phyloP scores from a whole-genome alignment of 2,888 invertebrate genomes.

The Charanyca ferruginea region DNA sequence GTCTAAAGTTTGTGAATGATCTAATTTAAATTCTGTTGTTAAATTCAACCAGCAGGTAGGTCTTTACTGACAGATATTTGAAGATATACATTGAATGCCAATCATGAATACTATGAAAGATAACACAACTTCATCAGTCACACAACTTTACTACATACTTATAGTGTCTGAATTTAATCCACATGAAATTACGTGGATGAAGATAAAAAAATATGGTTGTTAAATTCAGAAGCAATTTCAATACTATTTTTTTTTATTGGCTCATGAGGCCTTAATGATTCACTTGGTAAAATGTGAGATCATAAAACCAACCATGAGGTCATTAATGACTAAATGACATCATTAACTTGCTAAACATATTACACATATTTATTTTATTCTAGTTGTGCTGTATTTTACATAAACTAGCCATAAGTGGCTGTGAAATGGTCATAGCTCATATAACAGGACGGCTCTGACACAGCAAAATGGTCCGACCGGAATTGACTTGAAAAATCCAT shows the following conservation, averaged over 20 bases:
- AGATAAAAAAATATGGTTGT: conserved; percentile 17
- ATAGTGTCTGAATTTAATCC: conserved; percentile 12
- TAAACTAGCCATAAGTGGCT: neutral
- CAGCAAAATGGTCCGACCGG: too few species aligned
- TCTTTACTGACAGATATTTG: neutral
- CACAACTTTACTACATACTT: conserved; percentile 28
- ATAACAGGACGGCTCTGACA: too few species aligned
- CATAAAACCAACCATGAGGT: conserved; percentile 14
- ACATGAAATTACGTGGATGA: conserved; percentile 1
- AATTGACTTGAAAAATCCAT: too few species aligned
- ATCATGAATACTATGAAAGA: conserved; percentile 10
- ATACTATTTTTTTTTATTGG: neutral
- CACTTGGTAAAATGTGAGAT: conserved; percentile 20
- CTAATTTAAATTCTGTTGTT: neutral
- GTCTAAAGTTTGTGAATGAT: too few species aligned
- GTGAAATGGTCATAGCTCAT: too few species aligned
- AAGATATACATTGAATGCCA: conserved; percentile 2
- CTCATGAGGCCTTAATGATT: neutral
- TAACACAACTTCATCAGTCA: conserved; percentile 23
- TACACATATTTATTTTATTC: neutral
- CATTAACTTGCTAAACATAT: neutral
- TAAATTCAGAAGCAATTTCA: neutral
- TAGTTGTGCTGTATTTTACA: neutral
- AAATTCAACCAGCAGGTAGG: neutral
- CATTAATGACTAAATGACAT: conserved; percentile 18